Percentiles rank a stretch among this genome's conserved stretches.
Conservation (phyloP, 2,113 vertebrate species). For the Lepus americanus region DNA sequence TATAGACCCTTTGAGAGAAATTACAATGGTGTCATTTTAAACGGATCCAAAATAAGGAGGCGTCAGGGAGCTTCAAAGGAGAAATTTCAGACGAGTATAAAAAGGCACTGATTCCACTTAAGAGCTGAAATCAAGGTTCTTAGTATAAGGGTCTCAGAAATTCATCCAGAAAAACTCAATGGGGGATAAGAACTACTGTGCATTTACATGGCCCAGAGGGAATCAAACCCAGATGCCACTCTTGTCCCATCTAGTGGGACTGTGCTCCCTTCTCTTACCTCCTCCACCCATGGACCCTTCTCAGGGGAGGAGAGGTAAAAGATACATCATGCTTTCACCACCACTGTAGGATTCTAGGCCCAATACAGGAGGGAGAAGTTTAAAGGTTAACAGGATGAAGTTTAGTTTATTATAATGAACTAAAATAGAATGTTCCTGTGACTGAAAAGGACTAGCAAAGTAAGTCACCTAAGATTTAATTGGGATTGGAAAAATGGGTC, state of each 20-base stretch:
- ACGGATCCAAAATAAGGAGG: not conserved
- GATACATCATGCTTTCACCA: not conserved
- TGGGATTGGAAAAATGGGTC: not conserved
- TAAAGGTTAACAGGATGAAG: not conserved
- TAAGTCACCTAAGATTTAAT: not conserved
- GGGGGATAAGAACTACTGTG: not conserved
- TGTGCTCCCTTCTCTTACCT: not conserved
- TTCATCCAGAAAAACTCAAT: not conserved
- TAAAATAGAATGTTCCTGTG: constrained; percentile 36
- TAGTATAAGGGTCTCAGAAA: constrained; percentile 51
- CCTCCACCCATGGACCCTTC: not conserved
- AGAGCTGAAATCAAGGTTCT: not conserved
- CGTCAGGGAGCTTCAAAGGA: constrained; percentile 3
- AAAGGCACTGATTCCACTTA: not conserved
- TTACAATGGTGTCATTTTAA: not conserved
- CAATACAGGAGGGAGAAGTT: not conserved
- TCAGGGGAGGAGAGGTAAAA: not conserved
- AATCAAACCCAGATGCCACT: not conserved
- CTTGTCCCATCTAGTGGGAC: not conserved
- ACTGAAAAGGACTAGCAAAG: not conserved
- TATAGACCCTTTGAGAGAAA: not conserved
- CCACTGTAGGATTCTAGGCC: not conserved
- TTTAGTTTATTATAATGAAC: not conserved
- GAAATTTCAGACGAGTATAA: not conserved
- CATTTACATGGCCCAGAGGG: not conserved